phyloP scores from a whole-genome alignment of 2,888 invertebrate species.

The Slavum lentiscoides region DNA sequence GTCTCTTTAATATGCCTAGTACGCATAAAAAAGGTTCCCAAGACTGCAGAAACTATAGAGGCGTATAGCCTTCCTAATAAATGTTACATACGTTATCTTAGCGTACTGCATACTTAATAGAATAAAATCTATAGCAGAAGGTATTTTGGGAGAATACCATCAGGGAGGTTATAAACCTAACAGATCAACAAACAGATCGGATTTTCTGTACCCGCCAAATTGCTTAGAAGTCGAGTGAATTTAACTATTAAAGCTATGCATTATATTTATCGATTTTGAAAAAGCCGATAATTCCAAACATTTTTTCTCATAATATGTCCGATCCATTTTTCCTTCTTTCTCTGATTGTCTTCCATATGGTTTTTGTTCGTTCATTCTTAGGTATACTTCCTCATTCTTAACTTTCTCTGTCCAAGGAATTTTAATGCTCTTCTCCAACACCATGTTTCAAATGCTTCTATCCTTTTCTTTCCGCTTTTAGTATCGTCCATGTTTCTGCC shows the following conservation, averaged over 20 bases:
- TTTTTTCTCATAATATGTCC: no score
- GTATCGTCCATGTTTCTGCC: no score
- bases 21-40: slow-evolving; percentile 50
- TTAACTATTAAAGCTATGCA: slow-evolving; percentile 26
- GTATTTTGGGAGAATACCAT: slow-evolving; percentile 47
- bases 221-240: slow-evolving; percentile 5
- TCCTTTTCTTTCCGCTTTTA: no score
- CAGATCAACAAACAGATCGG: slow-evolving; percentile 42
- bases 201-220: slow-evolving; percentile 32
- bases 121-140: slow-evolving; percentile 18
- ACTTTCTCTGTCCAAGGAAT: no score
- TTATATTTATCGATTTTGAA: slow-evolving; percentile 38
- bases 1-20: slow-evolving; percentile 35
- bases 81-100: slow-evolving; percentile 39
- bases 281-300: slow-evolving; percentile 49
- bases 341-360: no score
- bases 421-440: no score
- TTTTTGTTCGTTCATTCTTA: no score
- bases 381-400: no score
- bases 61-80: slow-evolving; percentile 38
- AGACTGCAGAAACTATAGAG: slow-evolving; percentile 50
- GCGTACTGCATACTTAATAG: slow-evolving; percentile 35
- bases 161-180: slow-evolving; percentile 43
- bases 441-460: no score
- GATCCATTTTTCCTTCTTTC: no score